Conservation (phyloP, 2,113 vertebrate species). For the Plestiodon gilberti region DNA sequence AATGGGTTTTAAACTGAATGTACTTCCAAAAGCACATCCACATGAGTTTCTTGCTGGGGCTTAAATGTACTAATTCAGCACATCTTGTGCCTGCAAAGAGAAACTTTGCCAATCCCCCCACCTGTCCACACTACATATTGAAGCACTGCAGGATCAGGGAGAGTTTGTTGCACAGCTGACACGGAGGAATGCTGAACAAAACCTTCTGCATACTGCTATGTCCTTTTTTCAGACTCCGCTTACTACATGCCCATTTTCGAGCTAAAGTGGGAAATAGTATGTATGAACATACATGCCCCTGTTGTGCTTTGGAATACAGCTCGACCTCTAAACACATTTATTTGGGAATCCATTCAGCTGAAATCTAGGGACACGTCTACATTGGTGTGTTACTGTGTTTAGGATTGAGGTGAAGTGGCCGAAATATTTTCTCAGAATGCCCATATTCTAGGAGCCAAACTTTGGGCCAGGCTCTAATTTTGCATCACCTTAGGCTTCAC, state of each 20-base stretch:
- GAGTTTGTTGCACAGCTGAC: neutral
- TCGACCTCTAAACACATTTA: neutral
- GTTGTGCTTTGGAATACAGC: neutral
- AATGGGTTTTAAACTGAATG: neutral
- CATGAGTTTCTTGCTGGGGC: neutral
- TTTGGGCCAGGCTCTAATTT: neutral
- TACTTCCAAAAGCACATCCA: neutral
- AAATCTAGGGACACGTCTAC: neutral
- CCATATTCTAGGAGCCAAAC: neutral
- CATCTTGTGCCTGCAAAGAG: neutral
- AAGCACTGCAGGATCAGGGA: neutral
- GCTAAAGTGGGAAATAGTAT: neutral
- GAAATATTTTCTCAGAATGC: neutral
- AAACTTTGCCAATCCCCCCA: neutral
- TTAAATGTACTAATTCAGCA: neutral
- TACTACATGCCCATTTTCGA: neutral
- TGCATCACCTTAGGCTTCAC: too few relatives aligned
- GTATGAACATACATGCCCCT: neutral
- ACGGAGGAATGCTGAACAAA: neutral
- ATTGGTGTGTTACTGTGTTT: neutral
- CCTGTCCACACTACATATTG: neutral
- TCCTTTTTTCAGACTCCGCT: neutral
- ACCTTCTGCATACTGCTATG: neutral
- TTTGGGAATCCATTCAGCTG: neutral
- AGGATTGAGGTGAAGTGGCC: neutral